Evolutionary conservation across 53 echinoderm and acorn worm genomes (phyloP).

Genomic region (Henricia sp.): DNA sequence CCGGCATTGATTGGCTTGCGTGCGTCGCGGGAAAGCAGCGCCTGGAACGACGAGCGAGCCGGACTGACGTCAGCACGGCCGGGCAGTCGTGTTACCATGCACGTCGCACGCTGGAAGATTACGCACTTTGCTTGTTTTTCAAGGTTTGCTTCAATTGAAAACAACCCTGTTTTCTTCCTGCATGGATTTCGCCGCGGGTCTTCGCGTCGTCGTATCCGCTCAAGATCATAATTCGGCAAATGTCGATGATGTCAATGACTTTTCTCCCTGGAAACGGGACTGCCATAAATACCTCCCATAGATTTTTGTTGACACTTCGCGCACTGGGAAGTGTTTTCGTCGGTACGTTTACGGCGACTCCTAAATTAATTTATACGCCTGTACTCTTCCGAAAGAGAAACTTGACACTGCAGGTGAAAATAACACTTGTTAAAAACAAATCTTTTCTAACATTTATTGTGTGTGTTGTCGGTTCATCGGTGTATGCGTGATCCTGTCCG

Average conservation of each 20-base stretch:
- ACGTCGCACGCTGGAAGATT: conserved; percentile 38
- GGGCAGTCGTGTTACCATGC: conserved; percentile 52
- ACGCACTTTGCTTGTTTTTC: conserved; percentile 51
- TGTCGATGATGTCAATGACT: conserved; percentile 48
- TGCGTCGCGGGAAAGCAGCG: background rate
- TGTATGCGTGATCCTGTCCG: too few species aligned
- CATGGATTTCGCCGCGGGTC: conserved; percentile 29
- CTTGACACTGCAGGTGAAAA: too few species aligned
- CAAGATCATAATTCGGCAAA: conserved; percentile 28
- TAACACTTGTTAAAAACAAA: too few species aligned
- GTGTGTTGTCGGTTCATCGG: too few species aligned
- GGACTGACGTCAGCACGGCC: conserved; percentile 40
- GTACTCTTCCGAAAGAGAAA: too few species aligned
- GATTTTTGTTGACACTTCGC: conserved; percentile 39
- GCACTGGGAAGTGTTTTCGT: conserved; percentile 1
- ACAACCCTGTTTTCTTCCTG: conserved; percentile 58
- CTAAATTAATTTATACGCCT: too few species aligned
- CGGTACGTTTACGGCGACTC: background rate
- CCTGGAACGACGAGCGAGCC: background rate
- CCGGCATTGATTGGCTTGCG: conserved; percentile 33
- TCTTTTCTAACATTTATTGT: too few species aligned
- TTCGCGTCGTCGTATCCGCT: conserved; percentile 49
- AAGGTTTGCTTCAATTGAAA: conserved; percentile 36
- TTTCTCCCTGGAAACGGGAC: conserved; percentile 18
- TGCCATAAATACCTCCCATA: conserved; percentile 16